Evolutionary conservation across 2,797 vertebrate species (phyloP).

Genomic region (Anolis apletophallus): DNA sequence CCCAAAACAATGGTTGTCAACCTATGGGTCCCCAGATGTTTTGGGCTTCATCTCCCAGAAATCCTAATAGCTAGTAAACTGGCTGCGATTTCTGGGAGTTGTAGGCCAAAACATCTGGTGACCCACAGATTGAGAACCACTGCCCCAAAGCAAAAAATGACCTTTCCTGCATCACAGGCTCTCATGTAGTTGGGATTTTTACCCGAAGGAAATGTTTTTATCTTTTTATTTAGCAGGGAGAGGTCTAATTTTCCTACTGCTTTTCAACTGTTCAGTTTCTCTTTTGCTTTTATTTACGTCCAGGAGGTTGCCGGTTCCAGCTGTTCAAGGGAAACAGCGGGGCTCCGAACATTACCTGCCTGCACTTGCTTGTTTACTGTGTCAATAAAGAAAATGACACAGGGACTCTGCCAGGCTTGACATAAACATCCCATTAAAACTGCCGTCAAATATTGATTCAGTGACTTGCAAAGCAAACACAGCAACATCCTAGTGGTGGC

Average conservation of each 20-base stretch:
- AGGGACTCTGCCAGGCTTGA: constrained; percentile 5
- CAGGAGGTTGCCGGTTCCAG: not conserved
- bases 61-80: too few relatives aligned
- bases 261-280: not conserved
- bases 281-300: not conserved
- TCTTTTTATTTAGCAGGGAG: not conserved
- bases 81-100: too few relatives aligned
- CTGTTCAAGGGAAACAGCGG: not conserved
- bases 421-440: constrained; percentile 27
- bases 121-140: too few relatives aligned
- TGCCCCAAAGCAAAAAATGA: too few relatives aligned
- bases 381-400: constrained; percentile 2
- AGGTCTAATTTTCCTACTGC: not conserved
- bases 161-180: too few relatives aligned
- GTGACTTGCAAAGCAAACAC: constrained; percentile 18
- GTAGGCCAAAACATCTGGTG: too few relatives aligned
- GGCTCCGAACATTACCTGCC: not conserved
- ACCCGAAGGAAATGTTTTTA: not conserved
- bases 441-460: constrained; percentile 21
- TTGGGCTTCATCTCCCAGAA: too few relatives aligned
- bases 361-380: constrained; percentile 9
- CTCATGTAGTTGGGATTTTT: not conserved
- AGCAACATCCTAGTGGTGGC: constrained; percentile 12
- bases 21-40: too few relatives aligned
- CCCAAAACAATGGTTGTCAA: not conserved